phyloP scores from a whole-genome alignment of 2,888 invertebrate genomes.

The Willowsia nigromaculata region DNA sequence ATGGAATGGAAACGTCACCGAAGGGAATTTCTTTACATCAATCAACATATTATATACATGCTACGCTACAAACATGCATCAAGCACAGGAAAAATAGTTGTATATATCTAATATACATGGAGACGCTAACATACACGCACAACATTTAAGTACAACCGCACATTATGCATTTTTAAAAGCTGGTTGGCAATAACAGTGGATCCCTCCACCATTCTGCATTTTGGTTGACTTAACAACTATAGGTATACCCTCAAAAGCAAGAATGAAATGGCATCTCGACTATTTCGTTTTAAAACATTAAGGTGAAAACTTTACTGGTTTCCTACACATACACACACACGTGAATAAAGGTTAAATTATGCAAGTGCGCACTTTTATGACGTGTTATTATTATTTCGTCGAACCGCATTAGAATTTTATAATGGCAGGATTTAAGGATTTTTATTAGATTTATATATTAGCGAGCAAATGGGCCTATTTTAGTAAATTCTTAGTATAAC shows the following conservation, averaged over 20 bases:
- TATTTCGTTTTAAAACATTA: no score
- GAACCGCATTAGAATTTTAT: constrained; percentile 39
- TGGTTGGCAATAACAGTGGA: background rate
- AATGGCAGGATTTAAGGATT: constrained; percentile 30
- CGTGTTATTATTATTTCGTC: constrained; percentile 10
- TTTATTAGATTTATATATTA: background rate
- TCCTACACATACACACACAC: background rate
- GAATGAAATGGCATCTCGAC: no score
- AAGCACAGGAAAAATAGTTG: background rate
- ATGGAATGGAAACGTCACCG: constrained; percentile 74
- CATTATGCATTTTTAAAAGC: background rate
- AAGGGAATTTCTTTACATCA: constrained; percentile 74
- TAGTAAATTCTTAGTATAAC: background rate
- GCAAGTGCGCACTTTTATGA: constrained; percentile 35
- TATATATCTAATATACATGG: background rate
- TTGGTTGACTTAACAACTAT: no score
- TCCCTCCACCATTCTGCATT: no score
- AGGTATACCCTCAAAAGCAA: no score
- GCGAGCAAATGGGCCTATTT: background rate
- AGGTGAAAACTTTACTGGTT: no score
- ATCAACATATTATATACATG: constrained; percentile 65
- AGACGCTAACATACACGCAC: background rate
- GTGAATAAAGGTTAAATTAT: background rate
- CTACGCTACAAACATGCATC: background rate
- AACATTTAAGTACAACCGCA: background rate